Base-by-base conservation (phyloP, 2,888 invertebrate species). In the Dione vanillae region DNA sequence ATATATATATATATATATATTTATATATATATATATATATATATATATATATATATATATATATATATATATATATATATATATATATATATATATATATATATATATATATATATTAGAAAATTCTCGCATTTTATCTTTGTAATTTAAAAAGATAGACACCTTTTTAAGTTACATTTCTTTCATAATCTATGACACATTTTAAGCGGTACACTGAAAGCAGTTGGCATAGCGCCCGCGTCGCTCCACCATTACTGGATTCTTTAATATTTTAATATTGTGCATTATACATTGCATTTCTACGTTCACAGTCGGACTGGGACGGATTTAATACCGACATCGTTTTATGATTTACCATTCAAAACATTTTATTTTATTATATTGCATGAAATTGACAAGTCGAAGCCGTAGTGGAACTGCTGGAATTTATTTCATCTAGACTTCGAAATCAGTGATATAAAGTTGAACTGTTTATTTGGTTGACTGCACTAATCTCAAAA, bases 251-350 rank as follows among this genome's bases (percentile, higher is more conserved):
- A 83, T 84, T 84, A 83, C 83, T 80, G 80, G 79, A 85, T 86
- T 84, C 85, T 87, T 87, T 87, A 87, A 89, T 87, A 89, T 86
- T 87, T 88, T 88, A 88, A 89, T 87, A 85, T 84, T 80, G 78
- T 85, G 86, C 84, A 88, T 87, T 82, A 87, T 88, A 84, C 87
- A 87, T 85, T 70, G 81, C 84, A 82, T 83, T 84, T 84, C 82
- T 82, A 76, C 80, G 82, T 70, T 70, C 81, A 80, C 78, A 78
- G 80, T 20, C 64, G 83, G 83, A 84, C 83, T 65, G 67, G 82
- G 80, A 76, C 74, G 75, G 79, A 77, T 83, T 83, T 83, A 85
- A 86, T 84, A 80, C 82, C 65, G 73, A 65, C 78, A 51, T 64
- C 49, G 64, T 51, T 64, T 37, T 49, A 37, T 64, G 49, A 49